A percentile compares a stretch with the other conserved stretches of the same genome.
Evolutionary conservation across 1,140 invertebrate species (phyloP).

Genomic region (Ceratina japonica): DNA sequence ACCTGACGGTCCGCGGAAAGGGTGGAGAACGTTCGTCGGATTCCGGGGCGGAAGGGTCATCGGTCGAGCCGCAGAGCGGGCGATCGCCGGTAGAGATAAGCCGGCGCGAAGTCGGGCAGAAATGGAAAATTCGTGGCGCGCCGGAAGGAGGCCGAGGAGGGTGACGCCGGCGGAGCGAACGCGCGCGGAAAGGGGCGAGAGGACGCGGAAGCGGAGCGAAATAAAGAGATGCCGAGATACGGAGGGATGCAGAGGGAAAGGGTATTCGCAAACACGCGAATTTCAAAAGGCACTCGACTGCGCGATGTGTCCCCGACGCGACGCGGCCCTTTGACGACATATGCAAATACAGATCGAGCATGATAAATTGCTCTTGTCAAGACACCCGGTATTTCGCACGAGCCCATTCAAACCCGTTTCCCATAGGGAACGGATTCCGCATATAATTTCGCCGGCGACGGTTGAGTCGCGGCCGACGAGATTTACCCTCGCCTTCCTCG

Average conservation of each 20-base stretch:
- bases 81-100: slow-evolving; percentile 18
- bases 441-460: slow-evolving; percentile 71
- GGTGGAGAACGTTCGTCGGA: slow-evolving; percentile 33
- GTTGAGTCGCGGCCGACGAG: slow-evolving; percentile 21
- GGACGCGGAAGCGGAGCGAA: slow-evolving; percentile 45
- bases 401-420: slow-evolving; percentile 71
- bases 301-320: slow-evolving; percentile 76
- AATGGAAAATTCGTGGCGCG: slow-evolving; percentile 12
- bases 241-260: slow-evolving; percentile 30
- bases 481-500: neutral
- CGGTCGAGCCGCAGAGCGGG: neutral
- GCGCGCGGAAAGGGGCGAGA: slow-evolving; percentile 30
- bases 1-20: slow-evolving; percentile 47
- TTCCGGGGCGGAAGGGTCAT: neutral
- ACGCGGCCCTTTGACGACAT: slow-evolving; percentile 78
- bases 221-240: slow-evolving; percentile 49
- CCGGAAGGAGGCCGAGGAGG: slow-evolving; percentile 32
- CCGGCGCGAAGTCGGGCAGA: slow-evolving; percentile 7
- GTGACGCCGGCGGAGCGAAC: slow-evolving; percentile 13
- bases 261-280: slow-evolving; percentile 79
- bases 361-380: slow-evolving; percentile 80
- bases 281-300: slow-evolving; percentile 79
- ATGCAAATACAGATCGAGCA: slow-evolving; percentile 80
- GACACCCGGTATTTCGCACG: slow-evolving; percentile 78
- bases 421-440: slow-evolving; percentile 68